phyloP scores from a whole-genome alignment of 2,113 vertebrate species.

The Rynchops niger region DNA sequence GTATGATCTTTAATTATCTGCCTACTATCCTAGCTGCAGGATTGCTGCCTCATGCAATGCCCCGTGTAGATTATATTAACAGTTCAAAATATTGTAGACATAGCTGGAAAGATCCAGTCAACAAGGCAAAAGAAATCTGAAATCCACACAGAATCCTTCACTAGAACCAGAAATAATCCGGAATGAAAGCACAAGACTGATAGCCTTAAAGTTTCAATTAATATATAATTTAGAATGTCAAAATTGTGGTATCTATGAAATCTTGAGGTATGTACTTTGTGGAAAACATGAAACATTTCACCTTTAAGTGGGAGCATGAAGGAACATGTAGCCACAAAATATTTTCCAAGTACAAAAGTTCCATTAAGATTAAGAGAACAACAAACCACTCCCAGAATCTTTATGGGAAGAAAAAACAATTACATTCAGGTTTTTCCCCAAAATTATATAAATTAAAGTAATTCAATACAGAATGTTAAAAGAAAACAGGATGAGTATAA shows the following conservation, averaged over 20 bases:
- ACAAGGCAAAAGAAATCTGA: background rate
- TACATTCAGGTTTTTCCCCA: background rate
- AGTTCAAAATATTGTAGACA: background rate
- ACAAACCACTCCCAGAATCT: background rate
- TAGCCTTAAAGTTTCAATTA: background rate
- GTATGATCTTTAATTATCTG: background rate
- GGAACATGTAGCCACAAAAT: background rate
- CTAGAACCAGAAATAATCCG: background rate
- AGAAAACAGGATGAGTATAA: background rate
- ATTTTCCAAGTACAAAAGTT: background rate
- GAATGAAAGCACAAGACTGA: background rate
- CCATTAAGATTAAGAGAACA: background rate
- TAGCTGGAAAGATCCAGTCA: background rate
- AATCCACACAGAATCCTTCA: background rate
- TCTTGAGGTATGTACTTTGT: background rate
- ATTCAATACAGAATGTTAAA: background rate
- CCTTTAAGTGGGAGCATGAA: background rate
- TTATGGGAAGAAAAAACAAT: background rate
- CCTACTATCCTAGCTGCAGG: background rate
- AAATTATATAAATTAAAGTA: background rate
- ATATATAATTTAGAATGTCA: background rate
- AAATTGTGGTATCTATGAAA: background rate
- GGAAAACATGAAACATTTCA: background rate
- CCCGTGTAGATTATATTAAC: background rate
- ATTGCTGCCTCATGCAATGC: background rate